Conservation (phyloP, 2,888 invertebrate genomes). For the Eupithecia dodoneata region DNA sequence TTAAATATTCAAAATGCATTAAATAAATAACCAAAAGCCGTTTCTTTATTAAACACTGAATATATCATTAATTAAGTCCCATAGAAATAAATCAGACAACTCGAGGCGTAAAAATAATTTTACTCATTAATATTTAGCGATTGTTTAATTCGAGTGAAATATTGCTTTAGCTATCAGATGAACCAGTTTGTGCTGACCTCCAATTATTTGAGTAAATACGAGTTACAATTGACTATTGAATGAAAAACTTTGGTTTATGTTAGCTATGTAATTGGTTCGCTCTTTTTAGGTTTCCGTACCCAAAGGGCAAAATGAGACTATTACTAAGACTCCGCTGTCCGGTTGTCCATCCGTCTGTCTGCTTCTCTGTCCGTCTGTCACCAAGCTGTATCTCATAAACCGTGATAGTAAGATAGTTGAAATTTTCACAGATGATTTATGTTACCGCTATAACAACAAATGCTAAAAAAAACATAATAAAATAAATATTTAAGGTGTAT, state of each 20-base stretch:
- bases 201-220: conserved; percentile 18
- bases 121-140: conserved; percentile 64
- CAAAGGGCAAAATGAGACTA: no score
- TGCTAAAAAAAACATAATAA: no score
- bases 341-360: no score
- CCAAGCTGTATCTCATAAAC: no score
- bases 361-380: no score
- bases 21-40: neutral
- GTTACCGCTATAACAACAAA: no score
- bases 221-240: neutral
- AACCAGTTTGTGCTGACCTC: conserved; percentile 49
- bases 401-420: no score
- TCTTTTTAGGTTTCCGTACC: neutral
- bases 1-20: neutral
- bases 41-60: conserved; percentile 53
- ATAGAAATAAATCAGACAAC: conserved; percentile 59
- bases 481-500: no score
- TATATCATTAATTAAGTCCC: conserved; percentile 55
- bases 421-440: no score
- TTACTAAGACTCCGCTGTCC: no score
- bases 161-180: conserved; percentile 50
- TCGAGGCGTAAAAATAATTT: conserved; percentile 61
- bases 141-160: conserved; percentile 65
- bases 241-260: neutral
- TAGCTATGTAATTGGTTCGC: neutral